These are phyloP conservation scores for Barypeithes pellucidus DNA, from an alignment of 2,888 invertebrate genomes.

Conservation along the genomic window DNA sequence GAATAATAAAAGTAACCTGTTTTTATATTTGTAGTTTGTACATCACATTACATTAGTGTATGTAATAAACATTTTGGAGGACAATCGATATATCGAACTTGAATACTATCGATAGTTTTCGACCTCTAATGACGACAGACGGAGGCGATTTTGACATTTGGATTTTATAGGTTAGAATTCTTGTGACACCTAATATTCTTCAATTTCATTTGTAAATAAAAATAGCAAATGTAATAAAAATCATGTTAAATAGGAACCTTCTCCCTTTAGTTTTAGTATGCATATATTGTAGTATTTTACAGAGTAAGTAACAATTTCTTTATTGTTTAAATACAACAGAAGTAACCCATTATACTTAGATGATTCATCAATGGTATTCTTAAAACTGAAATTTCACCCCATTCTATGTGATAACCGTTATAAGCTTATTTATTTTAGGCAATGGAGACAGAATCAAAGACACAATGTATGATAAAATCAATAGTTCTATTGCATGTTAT, in stretches of 20 bases:
- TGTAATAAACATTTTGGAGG: too few relatives aligned
- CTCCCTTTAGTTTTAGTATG: slow-evolving; percentile 20
- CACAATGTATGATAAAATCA: slow-evolving; percentile 85
- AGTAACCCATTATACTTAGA: neutral
- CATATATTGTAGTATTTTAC: slow-evolving; percentile 12
- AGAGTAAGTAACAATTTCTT: slow-evolving; percentile 12
- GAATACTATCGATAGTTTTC: too few relatives aligned
- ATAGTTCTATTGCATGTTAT: slow-evolving; percentile 86
- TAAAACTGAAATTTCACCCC: neutral
- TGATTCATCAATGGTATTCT: neutral
- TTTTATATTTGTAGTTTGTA: too few relatives aligned
- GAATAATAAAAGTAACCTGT: too few relatives aligned
- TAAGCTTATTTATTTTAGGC: slow-evolving; percentile 65
- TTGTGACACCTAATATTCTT: neutral
- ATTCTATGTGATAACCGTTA: too few relatives aligned
- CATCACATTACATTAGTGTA: too few relatives aligned
- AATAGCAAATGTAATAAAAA: slow-evolving; percentile 37
- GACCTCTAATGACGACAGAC: too few relatives aligned
- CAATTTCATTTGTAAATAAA: slow-evolving; percentile 4
- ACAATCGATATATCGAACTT: too few relatives aligned
- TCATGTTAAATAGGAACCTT: slow-evolving; percentile 25
- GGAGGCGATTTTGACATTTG: neutral
- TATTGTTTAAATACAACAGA: neutral
- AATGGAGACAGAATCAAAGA: slow-evolving; percentile 79
- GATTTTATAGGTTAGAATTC: slow-evolving; percentile 4